Base-by-base conservation (phyloP, 2,888 invertebrate genomes). In the Lydus trimaculatus region DNA sequence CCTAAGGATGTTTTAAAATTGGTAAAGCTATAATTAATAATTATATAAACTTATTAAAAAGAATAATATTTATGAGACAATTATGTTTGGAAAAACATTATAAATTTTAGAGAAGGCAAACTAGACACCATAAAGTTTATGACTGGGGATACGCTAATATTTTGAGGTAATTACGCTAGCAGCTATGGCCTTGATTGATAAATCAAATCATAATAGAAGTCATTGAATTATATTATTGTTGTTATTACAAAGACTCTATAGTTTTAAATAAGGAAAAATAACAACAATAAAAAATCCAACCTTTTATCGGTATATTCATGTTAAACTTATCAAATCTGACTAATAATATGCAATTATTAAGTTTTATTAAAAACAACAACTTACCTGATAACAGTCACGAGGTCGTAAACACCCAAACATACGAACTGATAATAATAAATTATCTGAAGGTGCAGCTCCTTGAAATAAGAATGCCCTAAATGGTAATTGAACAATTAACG, bases 381-480 rank as follows among this genome's bases (percentile, higher is more conserved):
- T 4, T 77, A 82, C 82, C 76, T 85, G 79, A 66, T 82, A 79
- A 74, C 90, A 90, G 75, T 90, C 90, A 1, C 82, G 82, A 0
- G 85, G 80, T 66, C 88, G 87, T 56, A 90, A 70, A 71, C 90
- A 90, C 0, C 87, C 90, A 0, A 86, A 84, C 70, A 89, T 85
- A 69, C 86, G 86, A 70, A 89, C 87, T 58, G 86, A 87, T 72
- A 90, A 81, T 1, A 88, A 80, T 81, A 90, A 85, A 74, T 88
- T 87, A 66, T 90, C 90, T 1, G 88, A 88, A 73, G 87, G 88
- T 23, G 83, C 84, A 86, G 89, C 88, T 15, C 88, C 89, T 69
- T 89, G 88, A 76, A 90, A 90, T 85, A 89, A 86, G 56, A 89
- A 87, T 0, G 89, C 89, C 62, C 88, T 85, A 72, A 88, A 87